A percentile compares a stretch with the other conserved stretches of the same genome.
Evolutionary conservation across 2,888 invertebrate genomes (phyloP).

Genomic region (Nezara viridula): DNA sequence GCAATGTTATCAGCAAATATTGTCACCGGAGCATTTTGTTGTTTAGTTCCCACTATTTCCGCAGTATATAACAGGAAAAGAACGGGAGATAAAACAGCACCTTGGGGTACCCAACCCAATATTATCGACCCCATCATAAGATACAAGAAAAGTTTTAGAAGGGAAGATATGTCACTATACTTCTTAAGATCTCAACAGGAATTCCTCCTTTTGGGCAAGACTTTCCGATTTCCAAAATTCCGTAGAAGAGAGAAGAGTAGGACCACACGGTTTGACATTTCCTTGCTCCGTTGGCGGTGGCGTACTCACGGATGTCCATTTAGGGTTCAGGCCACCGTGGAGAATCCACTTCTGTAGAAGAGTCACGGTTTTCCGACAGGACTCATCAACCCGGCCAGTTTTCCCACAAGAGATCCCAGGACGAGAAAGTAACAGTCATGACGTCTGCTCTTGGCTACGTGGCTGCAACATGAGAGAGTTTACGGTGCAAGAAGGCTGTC

Average conservation of each 20-base stretch:
- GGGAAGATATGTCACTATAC: too few relatives aligned
- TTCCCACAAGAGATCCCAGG: background rate
- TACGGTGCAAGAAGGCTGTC: too few relatives aligned
- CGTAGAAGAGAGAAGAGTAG: background rate
- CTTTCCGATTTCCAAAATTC: background rate
- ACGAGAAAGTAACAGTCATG: conserved; percentile 12
- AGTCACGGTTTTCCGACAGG: background rate
- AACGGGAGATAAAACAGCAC: too few relatives aligned
- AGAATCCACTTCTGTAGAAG: background rate
- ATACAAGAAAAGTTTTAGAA: too few relatives aligned
- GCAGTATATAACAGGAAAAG: too few relatives aligned
- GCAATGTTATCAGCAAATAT: too few relatives aligned
- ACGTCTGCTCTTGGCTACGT: background rate
- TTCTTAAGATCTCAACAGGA: background rate
- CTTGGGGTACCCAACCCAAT: too few relatives aligned
- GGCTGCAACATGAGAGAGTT: background rate
- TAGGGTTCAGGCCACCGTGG: background rate
- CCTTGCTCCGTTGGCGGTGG: background rate
- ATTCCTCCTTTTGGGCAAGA: background rate
- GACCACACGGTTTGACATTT: background rate
- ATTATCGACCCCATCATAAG: too few relatives aligned
- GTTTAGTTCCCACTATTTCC: too few relatives aligned
- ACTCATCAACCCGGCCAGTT: background rate
- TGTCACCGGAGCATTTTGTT: too few relatives aligned
- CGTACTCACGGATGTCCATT: background rate